Conservation (phyloP, 2,888 invertebrate genomes). For the Eupeodes latifasciatus region DNA sequence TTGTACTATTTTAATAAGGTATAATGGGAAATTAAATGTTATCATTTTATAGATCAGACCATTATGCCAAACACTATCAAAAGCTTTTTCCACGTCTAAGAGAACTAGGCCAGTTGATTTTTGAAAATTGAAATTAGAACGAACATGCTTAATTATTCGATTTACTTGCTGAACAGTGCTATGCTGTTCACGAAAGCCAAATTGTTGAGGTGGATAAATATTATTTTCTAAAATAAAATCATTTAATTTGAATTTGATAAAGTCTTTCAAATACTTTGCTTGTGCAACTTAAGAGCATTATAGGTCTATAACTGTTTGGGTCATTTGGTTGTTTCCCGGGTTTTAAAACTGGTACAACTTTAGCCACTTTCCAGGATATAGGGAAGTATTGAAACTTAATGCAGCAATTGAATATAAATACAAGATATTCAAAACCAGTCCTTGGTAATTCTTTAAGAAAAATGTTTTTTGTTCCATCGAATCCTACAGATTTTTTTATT, state of each 20-base stretch:
- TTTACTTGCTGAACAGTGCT: conserved; percentile 1
- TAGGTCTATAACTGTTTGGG: background rate
- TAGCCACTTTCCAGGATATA: too few relatives aligned
- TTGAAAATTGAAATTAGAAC: too few relatives aligned
- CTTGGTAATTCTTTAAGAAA: conserved; percentile 4
- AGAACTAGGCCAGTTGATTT: too few relatives aligned
- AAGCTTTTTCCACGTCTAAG: too few relatives aligned
- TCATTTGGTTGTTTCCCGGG: background rate
- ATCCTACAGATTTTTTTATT: too few relatives aligned
- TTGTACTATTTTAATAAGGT: too few relatives aligned
- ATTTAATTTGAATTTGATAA: background rate
- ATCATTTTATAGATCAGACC: too few relatives aligned
- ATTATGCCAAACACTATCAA: too few relatives aligned
- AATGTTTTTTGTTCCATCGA: conserved; percentile 1
- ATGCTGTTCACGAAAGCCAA: background rate
- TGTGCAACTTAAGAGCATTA: background rate
- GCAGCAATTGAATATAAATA: background rate
- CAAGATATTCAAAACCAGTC: background rate
- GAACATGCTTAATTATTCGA: too few relatives aligned
- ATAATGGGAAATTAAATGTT: too few relatives aligned
- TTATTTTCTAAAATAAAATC: background rate
- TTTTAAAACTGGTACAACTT: too few relatives aligned
- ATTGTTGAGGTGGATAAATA: conserved; percentile 1
- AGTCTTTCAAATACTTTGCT: background rate
- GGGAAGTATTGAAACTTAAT: too few relatives aligned